Evolutionary conservation across 2,797 vertebrate genomes (phyloP).

Genomic region (Propithecus perrieri): DNA sequence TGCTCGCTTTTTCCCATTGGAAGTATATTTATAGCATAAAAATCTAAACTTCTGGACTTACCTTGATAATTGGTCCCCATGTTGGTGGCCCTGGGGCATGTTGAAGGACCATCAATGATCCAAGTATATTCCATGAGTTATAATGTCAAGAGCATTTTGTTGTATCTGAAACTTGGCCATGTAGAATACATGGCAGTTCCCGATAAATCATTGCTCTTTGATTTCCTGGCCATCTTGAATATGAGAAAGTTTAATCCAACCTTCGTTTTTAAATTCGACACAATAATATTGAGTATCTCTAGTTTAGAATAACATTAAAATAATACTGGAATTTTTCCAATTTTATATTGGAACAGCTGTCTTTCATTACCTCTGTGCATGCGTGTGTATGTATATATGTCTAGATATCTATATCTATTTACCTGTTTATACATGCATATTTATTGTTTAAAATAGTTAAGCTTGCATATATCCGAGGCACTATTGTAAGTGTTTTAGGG

Average conservation of each 20-base stretch:
- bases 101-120: background rate
- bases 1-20: background rate
- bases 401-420: too few relatives aligned
- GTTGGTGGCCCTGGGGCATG: conserved; percentile 53
- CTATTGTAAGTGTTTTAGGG: background rate
- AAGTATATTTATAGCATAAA: conserved; percentile 47
- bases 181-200: background rate
- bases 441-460: background rate
- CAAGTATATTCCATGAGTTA: conserved; percentile 32
- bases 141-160: background rate
- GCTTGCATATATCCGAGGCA: background rate
- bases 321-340: background rate
- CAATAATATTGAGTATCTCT: background rate
- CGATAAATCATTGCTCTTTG: background rate
- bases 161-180: background rate
- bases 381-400: background rate
- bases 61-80: conserved; percentile 65
- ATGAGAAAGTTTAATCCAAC: background rate
- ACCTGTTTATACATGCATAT: rapidly evolving
- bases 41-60: conserved; percentile 37
- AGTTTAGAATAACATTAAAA: background rate
- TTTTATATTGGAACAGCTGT: background rate
- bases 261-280: background rate
- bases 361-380: background rate
- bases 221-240: background rate